phyloP scores from a whole-genome alignment of 1,140 invertebrate genomes.

The Mactra quadrangularis region DNA sequence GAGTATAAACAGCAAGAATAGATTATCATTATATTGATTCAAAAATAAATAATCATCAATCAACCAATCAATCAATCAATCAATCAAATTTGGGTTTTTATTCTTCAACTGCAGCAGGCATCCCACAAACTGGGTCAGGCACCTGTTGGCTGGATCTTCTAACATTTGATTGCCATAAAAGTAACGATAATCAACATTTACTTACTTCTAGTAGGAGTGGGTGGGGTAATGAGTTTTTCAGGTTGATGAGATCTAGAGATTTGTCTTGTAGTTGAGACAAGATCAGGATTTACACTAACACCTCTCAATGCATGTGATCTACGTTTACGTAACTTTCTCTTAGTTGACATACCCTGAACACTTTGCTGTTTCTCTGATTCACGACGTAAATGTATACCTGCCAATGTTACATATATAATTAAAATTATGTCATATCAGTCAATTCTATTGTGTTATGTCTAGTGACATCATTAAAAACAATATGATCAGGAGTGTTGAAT shows the following conservation, averaged over 20 bases:
- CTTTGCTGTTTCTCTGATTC: conserved; percentile 47
- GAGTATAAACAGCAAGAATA: too few relatives aligned
- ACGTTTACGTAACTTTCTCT: conserved; percentile 48
- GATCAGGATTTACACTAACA: not conserved
- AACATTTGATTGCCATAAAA: too few relatives aligned
- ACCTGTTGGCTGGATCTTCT: too few relatives aligned
- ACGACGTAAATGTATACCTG: conserved; percentile 57
- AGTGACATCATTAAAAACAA: not conserved
- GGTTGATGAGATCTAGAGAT: conserved; percentile 35
- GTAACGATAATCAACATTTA: too few relatives aligned
- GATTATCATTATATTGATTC: too few relatives aligned
- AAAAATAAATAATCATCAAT: too few relatives aligned
- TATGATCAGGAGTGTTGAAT: too few relatives aligned
- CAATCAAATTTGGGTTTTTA: too few relatives aligned
- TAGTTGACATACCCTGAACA: conserved; percentile 16
- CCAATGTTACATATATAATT: too few relatives aligned
- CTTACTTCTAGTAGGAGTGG: conserved; percentile 56
- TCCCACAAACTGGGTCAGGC: too few relatives aligned
- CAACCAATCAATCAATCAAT: too few relatives aligned
- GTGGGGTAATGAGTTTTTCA: conserved; percentile 43
- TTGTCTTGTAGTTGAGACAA: conserved; percentile 14
- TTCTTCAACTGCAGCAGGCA: too few relatives aligned
- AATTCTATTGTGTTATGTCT: not conserved
- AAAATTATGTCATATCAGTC: not conserved
- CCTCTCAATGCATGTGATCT: conserved; percentile 39